Conservation (phyloP, 2,888 invertebrate species). For the Mythimna lalbum region DNA sequence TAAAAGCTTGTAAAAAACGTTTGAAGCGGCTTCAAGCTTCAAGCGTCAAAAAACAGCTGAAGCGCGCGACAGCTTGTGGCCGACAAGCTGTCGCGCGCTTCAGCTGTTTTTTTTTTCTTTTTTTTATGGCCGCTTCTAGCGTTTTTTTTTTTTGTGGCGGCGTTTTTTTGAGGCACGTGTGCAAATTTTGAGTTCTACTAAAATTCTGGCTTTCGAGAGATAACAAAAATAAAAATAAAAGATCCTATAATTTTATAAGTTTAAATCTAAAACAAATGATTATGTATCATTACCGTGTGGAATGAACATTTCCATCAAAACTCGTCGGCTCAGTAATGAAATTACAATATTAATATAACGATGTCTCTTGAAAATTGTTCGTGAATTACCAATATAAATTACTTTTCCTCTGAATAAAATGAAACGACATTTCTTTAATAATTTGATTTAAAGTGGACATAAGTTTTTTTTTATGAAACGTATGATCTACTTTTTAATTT, state of each 20-base stretch:
- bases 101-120: no score
- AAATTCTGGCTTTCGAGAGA: no score
- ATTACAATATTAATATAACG: constrained; percentile 46
- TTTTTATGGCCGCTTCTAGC: no score
- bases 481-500: constrained; percentile 9
- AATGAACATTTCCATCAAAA: constrained; percentile 19
- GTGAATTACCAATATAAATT: constrained; percentile 36
- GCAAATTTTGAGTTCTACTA: no score
- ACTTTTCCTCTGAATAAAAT: constrained; percentile 10
- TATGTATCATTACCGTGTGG: constrained; percentile 2
- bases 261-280: constrained; percentile 9
- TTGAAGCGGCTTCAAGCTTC: no score
- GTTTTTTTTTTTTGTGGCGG: no score
- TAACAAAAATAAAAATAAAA: neutral
- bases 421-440: constrained; percentile 22
- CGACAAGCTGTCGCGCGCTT: no score
- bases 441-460: constrained; percentile 27
- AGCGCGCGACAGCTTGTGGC: no score
- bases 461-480: neutral
- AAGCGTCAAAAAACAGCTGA: no score
- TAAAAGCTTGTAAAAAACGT: no score
- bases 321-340: constrained; percentile 20
- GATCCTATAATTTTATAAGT: neutral
- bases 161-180: no score
- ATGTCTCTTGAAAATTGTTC: constrained; percentile 34